Percentiles rank a stretch among this genome's conserved stretches.
phyloP scores from a whole-genome alignment of 92 coral and sea anemone genomes.

The Paramuricea clavata region DNA sequence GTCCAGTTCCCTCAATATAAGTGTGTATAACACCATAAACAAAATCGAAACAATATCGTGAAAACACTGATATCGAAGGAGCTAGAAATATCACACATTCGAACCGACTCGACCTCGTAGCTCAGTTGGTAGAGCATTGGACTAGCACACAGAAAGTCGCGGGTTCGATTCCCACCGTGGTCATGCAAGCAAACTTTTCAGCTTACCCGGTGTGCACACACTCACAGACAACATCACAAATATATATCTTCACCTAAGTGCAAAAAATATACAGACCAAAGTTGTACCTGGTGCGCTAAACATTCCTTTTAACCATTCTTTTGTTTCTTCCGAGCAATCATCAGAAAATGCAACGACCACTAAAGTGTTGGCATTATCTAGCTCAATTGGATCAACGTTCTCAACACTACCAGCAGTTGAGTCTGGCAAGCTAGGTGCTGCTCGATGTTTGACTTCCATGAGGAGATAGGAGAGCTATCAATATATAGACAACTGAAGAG shows the following conservation, averaged over 20 bases:
- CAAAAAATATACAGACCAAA: not conserved
- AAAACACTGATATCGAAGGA: no score
- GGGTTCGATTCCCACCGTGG: no score
- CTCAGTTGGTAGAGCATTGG: no score
- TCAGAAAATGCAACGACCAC: slow-evolving; percentile 92
- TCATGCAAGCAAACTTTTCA: no score
- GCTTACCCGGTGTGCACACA: no score
- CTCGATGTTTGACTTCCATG: slow-evolving; percentile 39
- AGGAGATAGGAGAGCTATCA: slow-evolving; percentile 44
- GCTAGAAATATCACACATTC: no score
- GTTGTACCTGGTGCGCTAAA: slow-evolving; percentile 88
- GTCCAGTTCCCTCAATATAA: no score
- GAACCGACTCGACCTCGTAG: no score
- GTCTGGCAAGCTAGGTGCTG: slow-evolving; percentile 13
- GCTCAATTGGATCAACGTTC: slow-evolving; percentile 46
- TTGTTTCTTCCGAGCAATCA: slow-evolving; percentile 82
- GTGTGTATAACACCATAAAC: no score
- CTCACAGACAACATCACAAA: no score
- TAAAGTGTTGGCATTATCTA: slow-evolving; percentile 71
- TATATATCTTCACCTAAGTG: not conserved
- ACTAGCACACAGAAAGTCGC: no score
- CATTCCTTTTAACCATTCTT: slow-evolving; percentile 84
- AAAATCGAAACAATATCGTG: no score
- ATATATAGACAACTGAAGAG: not conserved
- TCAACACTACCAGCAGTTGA: slow-evolving; percentile 12